Evolutionary conservation across 2,888 invertebrate species (phyloP).

Genomic region (Cordilura impudica): DNA sequence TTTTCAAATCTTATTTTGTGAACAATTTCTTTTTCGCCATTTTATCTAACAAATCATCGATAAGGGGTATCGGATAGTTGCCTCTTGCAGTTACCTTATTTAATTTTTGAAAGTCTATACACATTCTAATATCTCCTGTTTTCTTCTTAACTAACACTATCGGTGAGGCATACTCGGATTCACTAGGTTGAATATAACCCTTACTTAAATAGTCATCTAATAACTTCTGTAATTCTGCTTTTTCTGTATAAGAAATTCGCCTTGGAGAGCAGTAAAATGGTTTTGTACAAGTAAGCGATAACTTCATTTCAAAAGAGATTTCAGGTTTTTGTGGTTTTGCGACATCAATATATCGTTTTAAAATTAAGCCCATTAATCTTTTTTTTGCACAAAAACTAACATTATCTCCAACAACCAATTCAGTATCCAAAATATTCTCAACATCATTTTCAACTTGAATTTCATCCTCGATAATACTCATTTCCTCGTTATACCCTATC

Average conservation of each 20-base stretch:
- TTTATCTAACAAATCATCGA: constrained; percentile 37
- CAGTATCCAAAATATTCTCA: no score
- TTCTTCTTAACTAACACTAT: constrained; percentile 36
- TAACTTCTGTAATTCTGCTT: neutral
- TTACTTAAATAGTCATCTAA: constrained; percentile 26
- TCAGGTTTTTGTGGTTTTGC: neutral
- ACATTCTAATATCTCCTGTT: constrained; percentile 25
- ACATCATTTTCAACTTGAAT: no score
- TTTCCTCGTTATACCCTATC: no score
- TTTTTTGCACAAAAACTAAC: no score
- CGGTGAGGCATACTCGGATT: constrained; percentile 35
- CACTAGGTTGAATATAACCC: constrained; percentile 28
- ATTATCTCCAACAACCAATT: no score
- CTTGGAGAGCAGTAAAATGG: constrained; percentile 12
- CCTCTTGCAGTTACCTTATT: constrained; percentile 37
- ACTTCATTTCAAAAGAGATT: no score
- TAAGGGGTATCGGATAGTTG: constrained; percentile 38
- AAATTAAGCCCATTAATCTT: no score
- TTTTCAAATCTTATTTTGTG: constrained; percentile 19
- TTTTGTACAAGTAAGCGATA: constrained; percentile 2
- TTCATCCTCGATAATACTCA: no score
- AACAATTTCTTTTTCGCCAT: constrained; percentile 18
- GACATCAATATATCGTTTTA: no score
- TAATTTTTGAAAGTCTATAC: constrained; percentile 29
- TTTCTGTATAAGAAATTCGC: constrained; percentile 22